Evolutionary conservation across 1,140 invertebrate genomes (phyloP), one percentile per base, ranked within the genome.

Genomic region (Drosophila rhopaloa): DNA sequence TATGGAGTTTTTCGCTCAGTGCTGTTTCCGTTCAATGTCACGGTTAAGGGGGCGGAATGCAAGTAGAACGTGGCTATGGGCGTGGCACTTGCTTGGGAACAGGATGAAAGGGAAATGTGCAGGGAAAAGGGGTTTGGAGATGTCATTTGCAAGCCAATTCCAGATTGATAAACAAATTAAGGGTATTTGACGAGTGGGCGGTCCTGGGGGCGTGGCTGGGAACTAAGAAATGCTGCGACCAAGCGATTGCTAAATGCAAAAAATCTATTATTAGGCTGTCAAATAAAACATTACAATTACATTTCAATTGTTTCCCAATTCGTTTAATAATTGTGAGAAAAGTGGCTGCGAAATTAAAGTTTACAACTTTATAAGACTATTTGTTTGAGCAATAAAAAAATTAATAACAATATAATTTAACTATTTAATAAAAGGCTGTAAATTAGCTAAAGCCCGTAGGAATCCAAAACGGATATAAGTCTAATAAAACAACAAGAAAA

Each of bases 61-160:
- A 24, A 44, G 38, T 37, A 35, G 63, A 29, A 53, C 54, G 55
- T 38, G 73, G 35, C 51, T 58, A 53, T 68, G 75, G 82, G 83
- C 83, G 82, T 88, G 83, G 62, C 57, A 62, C 76, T 79, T 79
- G 65, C 51, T 71, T 71, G 66, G 67, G 37, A 66, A 62, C 60
- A 8, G 37, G 38, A 41, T 51, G 48, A 24, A 27, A 10, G 46
- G 44, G 37, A 41, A 67, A 50, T 13, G 59, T 29, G 27, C 44
- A 63, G 37, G 37, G 11, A 24, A 47, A 35, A 59, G 57, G 43
- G 24, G 58, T 38, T 38, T 19, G 37, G 27, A 72, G 58, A 88
- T 76, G 70, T 81, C 75, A 82, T 76, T 79, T 88, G 75, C 79
- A 86, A 81, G 82, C 78, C 68, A 86, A 81, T 81, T 86, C 61